Evolutionary conservation across 2,888 invertebrate genomes (phyloP).

Genomic region (Pristionchus fissidentatus): DNA sequence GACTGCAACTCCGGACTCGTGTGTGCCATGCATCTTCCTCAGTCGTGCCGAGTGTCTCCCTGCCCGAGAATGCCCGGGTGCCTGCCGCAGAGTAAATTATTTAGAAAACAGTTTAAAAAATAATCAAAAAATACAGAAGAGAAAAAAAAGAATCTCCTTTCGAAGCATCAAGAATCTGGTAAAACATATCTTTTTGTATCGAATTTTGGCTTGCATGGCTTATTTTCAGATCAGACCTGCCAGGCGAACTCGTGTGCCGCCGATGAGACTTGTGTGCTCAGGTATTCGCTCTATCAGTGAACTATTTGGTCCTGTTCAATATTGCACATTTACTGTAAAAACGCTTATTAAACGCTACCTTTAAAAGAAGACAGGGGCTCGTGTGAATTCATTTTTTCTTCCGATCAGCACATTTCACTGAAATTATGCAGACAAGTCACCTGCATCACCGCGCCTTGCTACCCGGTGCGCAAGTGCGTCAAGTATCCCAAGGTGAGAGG

Average conservation of each 20-base stretch:
- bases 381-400: neutral
- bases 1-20: constrained; percentile 20
- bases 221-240: constrained; percentile 30
- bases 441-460: constrained; percentile 32
- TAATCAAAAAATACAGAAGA: too few species aligned
- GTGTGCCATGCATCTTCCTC: neutral
- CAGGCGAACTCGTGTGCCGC: neutral
- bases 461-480: constrained; percentile 19
- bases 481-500: constrained; percentile 44
- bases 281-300: neutral
- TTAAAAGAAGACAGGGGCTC: too few species aligned
- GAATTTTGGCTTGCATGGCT: too few species aligned
- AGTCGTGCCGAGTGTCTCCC: constrained; percentile 11
- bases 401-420: neutral
- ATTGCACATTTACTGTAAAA: too few species aligned
- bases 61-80: constrained; percentile 29
- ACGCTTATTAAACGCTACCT: too few species aligned
- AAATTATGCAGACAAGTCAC: constrained; percentile 6
- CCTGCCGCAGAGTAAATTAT: constrained; percentile 10
- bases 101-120: too few species aligned
- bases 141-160: too few species aligned
- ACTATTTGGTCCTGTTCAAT: too few species aligned
- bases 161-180: neutral
- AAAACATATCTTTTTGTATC: neutral
- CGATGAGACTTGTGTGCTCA: constrained; percentile 13